Conservation (phyloP, 2,113 vertebrate genomes). For the Castor canadensis region DNA sequence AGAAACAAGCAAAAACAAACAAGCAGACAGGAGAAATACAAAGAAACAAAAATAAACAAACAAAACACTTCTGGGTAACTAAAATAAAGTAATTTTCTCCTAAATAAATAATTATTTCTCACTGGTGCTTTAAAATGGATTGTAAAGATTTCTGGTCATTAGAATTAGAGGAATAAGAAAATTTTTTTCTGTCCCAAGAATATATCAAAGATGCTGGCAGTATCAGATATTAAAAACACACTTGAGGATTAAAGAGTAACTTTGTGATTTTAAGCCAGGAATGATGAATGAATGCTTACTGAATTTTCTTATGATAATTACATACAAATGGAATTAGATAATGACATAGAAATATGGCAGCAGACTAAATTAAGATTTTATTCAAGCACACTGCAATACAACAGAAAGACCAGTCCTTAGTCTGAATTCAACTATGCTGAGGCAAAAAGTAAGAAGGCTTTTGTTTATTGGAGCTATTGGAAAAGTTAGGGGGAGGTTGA, state of each 20-base stretch:
- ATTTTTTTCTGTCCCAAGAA: background rate
- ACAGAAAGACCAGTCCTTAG: background rate
- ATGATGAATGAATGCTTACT: background rate
- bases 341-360: no score
- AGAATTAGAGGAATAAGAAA: background rate
- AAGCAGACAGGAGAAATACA: background rate
- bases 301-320: background rate
- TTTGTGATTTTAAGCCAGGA: background rate
- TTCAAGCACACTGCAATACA: background rate
- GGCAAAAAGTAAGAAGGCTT: background rate
- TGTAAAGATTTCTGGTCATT: background rate
- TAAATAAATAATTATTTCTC: background rate
- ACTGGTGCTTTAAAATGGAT: background rate
- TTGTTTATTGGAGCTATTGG: no score
- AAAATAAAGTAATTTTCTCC: background rate
- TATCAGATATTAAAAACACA: background rate
- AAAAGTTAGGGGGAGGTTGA: background rate
- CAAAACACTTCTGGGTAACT: background rate
- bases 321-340: no score
- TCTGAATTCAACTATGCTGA: background rate
- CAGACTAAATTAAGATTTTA: background rate
- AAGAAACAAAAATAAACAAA: background rate
- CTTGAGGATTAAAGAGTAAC: background rate
- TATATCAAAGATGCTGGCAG: background rate
- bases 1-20: background rate